phyloP scores from a whole-genome alignment of 1,140 invertebrate genomes.

The Phthorimaea operculella region DNA sequence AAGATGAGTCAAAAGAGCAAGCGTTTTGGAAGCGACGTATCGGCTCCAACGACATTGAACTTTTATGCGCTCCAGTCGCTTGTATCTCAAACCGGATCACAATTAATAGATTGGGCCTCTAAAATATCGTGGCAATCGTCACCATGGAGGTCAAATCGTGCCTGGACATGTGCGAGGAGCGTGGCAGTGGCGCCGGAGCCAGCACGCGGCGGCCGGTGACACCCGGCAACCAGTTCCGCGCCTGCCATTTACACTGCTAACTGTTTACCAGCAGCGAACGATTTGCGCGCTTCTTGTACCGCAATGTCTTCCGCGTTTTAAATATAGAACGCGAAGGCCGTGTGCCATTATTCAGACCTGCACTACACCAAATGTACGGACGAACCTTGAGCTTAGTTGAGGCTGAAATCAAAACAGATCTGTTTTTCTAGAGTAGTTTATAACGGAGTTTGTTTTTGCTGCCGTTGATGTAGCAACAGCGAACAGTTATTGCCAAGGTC shows the following conservation, averaged over 20 bases:
- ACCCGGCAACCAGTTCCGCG: constrained; percentile 26
- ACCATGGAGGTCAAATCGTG: constrained; percentile 23
- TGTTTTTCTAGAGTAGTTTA: neutral
- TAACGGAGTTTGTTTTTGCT: constrained; percentile 9
- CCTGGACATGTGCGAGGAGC: constrained; percentile 20
- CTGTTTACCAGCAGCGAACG: constrained; percentile 52
- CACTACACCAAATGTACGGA: neutral
- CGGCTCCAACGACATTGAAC: neutral
- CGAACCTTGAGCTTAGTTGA: neutral
- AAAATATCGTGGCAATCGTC: neutral
- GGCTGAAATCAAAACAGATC: neutral
- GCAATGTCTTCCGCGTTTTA: constrained; percentile 63
- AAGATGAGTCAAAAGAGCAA: too few relatives aligned
- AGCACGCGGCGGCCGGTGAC: neutral
- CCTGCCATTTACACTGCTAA: constrained; percentile 44
- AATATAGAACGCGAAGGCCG: constrained; percentile 63
- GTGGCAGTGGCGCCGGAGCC: constrained; percentile 10
- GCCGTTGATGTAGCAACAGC: neutral
- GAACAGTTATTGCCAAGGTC: constrained; percentile 19
- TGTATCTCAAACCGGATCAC: neutral
- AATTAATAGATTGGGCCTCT: neutral
- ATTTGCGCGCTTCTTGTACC: constrained; percentile 51
- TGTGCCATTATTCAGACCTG: neutral
- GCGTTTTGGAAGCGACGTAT: too few relatives aligned
- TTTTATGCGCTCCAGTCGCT: neutral